Conservation (phyloP, 37 sponge, comb jelly and placozoan genomes). For the Ianthella basta region DNA sequence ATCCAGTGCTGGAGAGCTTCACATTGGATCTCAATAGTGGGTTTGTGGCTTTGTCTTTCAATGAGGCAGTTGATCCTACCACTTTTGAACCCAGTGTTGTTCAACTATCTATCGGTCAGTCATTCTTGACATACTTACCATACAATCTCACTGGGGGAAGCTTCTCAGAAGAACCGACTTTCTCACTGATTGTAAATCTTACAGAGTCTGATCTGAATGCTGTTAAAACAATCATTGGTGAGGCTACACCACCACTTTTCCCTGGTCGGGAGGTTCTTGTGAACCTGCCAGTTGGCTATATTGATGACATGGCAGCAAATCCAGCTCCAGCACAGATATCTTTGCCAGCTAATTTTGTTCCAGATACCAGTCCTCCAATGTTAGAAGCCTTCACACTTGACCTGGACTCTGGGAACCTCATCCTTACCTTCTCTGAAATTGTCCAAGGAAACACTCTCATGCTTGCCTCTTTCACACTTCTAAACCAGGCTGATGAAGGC, state of each 20-base stretch:
- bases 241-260: neutral
- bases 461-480: conserved; percentile 38
- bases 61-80: conserved; percentile 71
- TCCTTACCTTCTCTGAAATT: conserved; percentile 40
- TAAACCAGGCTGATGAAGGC: neutral
- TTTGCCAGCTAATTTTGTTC: neutral
- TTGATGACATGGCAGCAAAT: conserved; percentile 29
- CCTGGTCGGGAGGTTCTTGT: neutral
- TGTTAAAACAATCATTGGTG: conserved; percentile 48
- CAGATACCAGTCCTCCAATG: conserved; percentile 29
- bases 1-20: conserved; percentile 61
- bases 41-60: conserved; percentile 68
- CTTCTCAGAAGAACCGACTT: neutral
- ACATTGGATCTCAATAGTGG: conserved; percentile 72
- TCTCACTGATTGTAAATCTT: conserved; percentile 42
- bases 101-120: neutral
- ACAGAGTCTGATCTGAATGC: conserved; percentile 62
- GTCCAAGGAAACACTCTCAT: conserved; percentile 5
- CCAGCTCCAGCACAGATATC: neutral
- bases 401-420: conserved; percentile 27
- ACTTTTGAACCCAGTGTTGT: conserved; percentile 32
- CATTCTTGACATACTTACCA: neutral
- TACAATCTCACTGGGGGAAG: conserved; percentile 54
- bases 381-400: conserved; percentile 33
- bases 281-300: neutral